phyloP scores from a whole-genome alignment of 2,888 invertebrate species.

The Sinohyriopsis cumingii region DNA sequence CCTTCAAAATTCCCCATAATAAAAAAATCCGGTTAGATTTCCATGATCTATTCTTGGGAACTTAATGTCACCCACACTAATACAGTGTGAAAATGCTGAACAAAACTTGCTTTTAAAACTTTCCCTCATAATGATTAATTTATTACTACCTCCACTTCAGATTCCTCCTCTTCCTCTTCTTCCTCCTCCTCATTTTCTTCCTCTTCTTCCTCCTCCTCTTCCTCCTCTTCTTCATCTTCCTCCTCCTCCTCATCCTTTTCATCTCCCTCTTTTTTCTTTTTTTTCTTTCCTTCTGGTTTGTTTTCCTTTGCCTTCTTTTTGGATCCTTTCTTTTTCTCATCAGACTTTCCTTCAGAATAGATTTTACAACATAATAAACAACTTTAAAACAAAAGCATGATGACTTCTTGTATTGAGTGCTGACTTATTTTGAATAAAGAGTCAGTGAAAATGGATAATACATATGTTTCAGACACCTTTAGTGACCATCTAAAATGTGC shows the following conservation, averaged over 20 bases:
- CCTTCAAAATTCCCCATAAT: too few relatives aligned
- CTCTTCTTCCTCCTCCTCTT: slow-evolving; percentile 48
- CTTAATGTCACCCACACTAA: slow-evolving; percentile 22
- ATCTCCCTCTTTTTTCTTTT: slow-evolving; percentile 41
- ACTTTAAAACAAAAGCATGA: too few relatives aligned
- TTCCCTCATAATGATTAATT: slow-evolving; percentile 43
- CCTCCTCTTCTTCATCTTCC: slow-evolving; percentile 73
- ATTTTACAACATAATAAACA: too few relatives aligned
- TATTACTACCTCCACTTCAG: slow-evolving; percentile 45
- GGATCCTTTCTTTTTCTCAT: slow-evolving; percentile 6
- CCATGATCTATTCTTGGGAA: slow-evolving; percentile 60
- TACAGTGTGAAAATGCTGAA: too few relatives aligned
- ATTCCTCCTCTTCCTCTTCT: slow-evolving; percentile 42
- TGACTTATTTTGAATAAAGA: too few relatives aligned
- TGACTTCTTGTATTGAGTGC: too few relatives aligned
- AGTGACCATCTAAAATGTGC: too few relatives aligned
- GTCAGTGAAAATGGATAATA: too few relatives aligned
- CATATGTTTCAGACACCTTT: too few relatives aligned
- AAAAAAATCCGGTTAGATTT: slow-evolving; percentile 19
- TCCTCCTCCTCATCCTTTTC: slow-evolving; percentile 45
- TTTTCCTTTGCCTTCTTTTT: slow-evolving; percentile 36
- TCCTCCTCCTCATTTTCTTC: slow-evolving; percentile 41
- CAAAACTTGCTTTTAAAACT: slow-evolving; percentile 3
- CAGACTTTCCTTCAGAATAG: slow-evolving; percentile 3
- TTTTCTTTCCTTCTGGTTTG: slow-evolving; percentile 40